Base-by-base conservation (phyloP, 2,113 vertebrate species). In the Amphilophus citrinellus region DNA sequence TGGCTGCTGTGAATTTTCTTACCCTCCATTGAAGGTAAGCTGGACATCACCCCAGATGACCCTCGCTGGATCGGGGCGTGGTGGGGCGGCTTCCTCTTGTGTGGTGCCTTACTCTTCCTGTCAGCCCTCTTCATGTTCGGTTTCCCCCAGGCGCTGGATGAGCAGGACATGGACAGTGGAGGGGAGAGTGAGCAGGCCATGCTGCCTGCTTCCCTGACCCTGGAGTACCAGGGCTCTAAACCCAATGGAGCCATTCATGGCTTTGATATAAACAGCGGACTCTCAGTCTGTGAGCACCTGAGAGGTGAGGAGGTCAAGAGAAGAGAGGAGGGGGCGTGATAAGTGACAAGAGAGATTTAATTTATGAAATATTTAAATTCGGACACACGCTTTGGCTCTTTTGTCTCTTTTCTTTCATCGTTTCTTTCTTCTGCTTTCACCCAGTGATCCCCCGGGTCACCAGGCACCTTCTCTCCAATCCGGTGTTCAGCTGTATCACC, bases 1-100 rank as follows among this genome's bases (percentile, higher is more conserved):
- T 50, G 14, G 76, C 71, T 39, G 62, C 18, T 56, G n/a, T 65
- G 14, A 61, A 76, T 58, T 32, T 60, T 13, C n/a, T 20, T 24
- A 2, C 37, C 44, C 57, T 66, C 13, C 32, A 24, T 20, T 58
- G 27, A 79, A 95, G 95, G 90, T 87, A 93, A 82, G 79, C 88
- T 96, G 90, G 93, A 95, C 89, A 96, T 96, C 90, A 95, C 94
- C 68, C 94, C 95, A 32, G 95, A 96, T 61, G 95, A 96, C 86
- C 95, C 95, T 80, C 95, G 95, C 80, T 96, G 95, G 95, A 96
- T 96, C 68, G 95, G 95, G 83, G 95, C 95, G 1, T 96, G 95
- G 95, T 96, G 95, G 95, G 94, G 87, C 6, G 95, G 95, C 85
- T 96, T 96, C 92, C 94, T 96, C 63, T 91, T 96, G 59, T 96